Evolutionary conservation across 2,797 vertebrate genomes (phyloP), one percentile per base, ranked within the genome.

Genomic region (Melanotaenia boesemani): DNA sequence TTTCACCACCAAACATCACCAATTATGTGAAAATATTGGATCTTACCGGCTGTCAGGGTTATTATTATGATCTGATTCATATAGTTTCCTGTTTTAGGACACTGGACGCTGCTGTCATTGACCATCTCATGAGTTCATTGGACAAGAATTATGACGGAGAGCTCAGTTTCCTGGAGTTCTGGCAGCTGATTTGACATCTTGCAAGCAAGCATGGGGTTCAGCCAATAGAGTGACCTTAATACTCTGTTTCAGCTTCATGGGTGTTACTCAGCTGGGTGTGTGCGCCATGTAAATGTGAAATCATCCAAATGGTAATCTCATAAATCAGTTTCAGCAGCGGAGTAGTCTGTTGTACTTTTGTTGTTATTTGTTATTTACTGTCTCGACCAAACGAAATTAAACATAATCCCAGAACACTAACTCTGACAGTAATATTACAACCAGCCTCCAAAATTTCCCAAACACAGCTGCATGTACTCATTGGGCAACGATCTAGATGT

Each of bases 141-240:
- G 93, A 95, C 71, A 79, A 86, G 60, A 90, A 94, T 79, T 91
- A 87, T 57, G 93, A 95, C 60, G 91, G 93, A 68, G 91, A 94
- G 76, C 90, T 94, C 77, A 91, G 87, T 76, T 94, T 95, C 82
- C 79, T 88, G 70, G 92, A 94, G 74, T 94, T 94, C 92, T 94
- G 91, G 94, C 86, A 93, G 83, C 90, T 93, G 82, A 93, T 95
- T 92, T 94, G 94, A 28, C 88, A 76, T 16, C 86, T 93, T 32
- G 91, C 90, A 0, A 83, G 81, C 83, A 82, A 88, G 77, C 89
- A 86, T 3, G 88, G 90, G 86, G 13, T 90, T 91, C 77, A 82
- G 75, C 93, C 89, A 94, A 88, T 93, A 85, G 82, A 48, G 62
- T 24, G 75, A 66, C 70, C 55, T 76, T 63, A 20, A 80, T 65